Evolutionary conservation across 2,113 vertebrate genomes (phyloP).

Genomic region (Callipepla californica): DNA sequence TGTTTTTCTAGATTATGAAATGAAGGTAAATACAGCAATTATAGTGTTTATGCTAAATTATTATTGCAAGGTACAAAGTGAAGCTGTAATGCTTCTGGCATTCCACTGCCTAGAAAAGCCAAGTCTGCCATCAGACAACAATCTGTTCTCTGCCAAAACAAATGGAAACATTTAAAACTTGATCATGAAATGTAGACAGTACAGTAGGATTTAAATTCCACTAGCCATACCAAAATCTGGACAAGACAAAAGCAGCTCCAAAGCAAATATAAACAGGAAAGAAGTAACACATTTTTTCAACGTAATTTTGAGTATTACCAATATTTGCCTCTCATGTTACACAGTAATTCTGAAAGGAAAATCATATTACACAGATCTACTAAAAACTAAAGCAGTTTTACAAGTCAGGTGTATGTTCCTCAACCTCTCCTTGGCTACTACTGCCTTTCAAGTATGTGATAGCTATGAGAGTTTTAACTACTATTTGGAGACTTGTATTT

Average conservation of each 20-base stretch:
- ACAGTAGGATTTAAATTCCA: background rate
- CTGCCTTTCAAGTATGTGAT: background rate
- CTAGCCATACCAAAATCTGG: background rate
- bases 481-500: background rate
- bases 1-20: conserved; percentile 30
- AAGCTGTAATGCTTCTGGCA: background rate
- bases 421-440: background rate
- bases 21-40: conserved; percentile 46
- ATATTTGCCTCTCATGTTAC: background rate
- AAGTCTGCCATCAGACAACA: background rate
- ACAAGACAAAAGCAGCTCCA: background rate
- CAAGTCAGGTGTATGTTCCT: accelerated
- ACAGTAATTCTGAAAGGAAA: background rate
- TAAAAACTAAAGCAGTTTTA: background rate
- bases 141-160: background rate
- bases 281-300: background rate
- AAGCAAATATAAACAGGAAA: background rate
- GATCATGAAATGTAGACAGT: background rate
- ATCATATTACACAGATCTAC: background rate
- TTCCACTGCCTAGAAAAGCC: background rate
- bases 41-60: conserved; percentile 37
- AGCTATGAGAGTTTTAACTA: background rate
- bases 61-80: conserved; percentile 23
- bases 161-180: background rate
- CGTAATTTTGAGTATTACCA: background rate